Evolutionary conservation across 2,888 invertebrate genomes (phyloP).

Genomic region (Agriopis aurantiaria): DNA sequence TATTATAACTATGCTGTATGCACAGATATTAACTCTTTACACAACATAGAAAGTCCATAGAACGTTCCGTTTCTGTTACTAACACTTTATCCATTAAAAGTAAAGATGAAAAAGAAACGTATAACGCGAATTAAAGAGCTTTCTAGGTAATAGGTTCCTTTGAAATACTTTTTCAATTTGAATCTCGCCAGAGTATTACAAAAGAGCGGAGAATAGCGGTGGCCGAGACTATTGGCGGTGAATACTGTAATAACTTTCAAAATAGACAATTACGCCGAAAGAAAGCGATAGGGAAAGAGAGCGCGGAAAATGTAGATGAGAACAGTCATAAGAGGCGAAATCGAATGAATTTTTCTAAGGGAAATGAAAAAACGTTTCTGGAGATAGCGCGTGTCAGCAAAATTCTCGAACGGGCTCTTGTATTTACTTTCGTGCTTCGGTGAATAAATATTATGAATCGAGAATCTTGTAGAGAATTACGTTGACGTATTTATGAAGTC

Average conservation of each 20-base stretch:
- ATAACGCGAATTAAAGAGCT: constrained; percentile 20
- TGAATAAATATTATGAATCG: constrained; percentile 34
- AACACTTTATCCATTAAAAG: constrained; percentile 10
- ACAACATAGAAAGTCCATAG: too few relatives aligned
- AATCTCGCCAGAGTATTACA: constrained; percentile 17
- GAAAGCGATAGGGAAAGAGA: constrained; percentile 51
- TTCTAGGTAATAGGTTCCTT: constrained; percentile 20
- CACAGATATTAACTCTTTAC: too few relatives aligned
- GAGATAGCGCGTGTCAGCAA: constrained; percentile 50
- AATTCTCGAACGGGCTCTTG: constrained; percentile 45
- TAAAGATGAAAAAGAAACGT: constrained; percentile 17
- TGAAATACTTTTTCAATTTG: constrained; percentile 32
- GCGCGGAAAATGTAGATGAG: constrained; percentile 57
- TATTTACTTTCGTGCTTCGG: constrained; percentile 52
- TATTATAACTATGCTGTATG: too few relatives aligned
- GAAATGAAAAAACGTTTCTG: constrained; percentile 59
- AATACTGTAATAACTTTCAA: constrained; percentile 46
- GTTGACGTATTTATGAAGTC: constrained; percentile 3
- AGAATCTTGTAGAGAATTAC: constrained; percentile 15
- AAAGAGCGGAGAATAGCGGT: constrained; percentile 33
- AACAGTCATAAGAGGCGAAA: constrained; percentile 57
- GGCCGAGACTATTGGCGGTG: constrained; percentile 26
- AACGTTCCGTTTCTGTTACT: background rate
- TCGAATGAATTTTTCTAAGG: constrained; percentile 57
- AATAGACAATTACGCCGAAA: constrained; percentile 49